Conservation (phyloP, 2,888 invertebrate species). For the Drosophila quasianomalipes region DNA sequence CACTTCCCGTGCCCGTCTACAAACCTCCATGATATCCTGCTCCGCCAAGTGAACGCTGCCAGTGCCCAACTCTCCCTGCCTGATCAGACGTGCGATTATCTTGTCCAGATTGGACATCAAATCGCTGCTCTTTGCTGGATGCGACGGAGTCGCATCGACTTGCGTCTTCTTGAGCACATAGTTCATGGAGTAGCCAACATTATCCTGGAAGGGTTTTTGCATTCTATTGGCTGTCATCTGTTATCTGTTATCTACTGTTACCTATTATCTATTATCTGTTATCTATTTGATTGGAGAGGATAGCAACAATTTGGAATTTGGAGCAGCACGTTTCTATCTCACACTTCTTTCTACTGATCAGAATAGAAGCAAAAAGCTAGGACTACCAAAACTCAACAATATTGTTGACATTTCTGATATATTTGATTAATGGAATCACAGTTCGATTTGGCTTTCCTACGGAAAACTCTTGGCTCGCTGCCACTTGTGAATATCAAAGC, state of each 20-base stretch:
- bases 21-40: slow-evolving; percentile 97
- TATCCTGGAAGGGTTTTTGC: slow-evolving; percentile 6
- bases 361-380: background rate
- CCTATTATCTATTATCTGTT: background rate
- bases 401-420: background rate
- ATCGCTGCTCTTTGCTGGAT: slow-evolving; percentile 6
- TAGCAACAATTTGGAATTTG: slow-evolving; percentile 50
- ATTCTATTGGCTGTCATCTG: slow-evolving; percentile 6
- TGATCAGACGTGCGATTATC: slow-evolving; percentile 42
- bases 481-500: slow-evolving; percentile 32
- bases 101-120: slow-evolving; percentile 37
- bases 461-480: background rate
- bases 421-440: background rate
- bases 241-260: background rate
- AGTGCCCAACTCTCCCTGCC: slow-evolving; percentile 85
- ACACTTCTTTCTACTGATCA: background rate
- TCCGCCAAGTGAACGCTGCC: slow-evolving; percentile 99
- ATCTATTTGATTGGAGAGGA: background rate
- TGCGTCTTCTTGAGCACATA: slow-evolving; percentile 14
- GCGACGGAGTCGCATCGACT: background rate
- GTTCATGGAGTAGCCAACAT: slow-evolving; percentile 33
- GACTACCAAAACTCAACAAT: background rate
- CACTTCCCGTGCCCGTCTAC: slow-evolving; percentile 98
- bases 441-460: background rate
- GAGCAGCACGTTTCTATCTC: slow-evolving; percentile 22